Base-by-base conservation (phyloP, 2,797 vertebrate species). In the Pyrocephalus nanus region DNA sequence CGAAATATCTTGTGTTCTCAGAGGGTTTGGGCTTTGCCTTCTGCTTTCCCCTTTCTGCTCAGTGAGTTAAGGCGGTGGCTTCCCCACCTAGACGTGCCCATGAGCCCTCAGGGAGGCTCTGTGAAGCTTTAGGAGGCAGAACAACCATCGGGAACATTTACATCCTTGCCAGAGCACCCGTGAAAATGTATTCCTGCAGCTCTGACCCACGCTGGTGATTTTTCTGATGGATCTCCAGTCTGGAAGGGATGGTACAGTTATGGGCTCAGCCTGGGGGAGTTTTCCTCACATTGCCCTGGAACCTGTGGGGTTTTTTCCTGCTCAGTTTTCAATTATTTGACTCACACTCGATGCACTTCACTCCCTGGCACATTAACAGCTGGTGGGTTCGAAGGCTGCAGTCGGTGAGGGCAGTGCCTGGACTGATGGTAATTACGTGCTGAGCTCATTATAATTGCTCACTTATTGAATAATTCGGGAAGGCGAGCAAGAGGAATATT, bases 391-490 rank as follows among this genome's bases (percentile, higher is more conserved):
- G 0, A 12, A 51, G 77, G 82, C 78, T 90, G 89, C 75, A 55
- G 40, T 53, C 71, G 94, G 85, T 0, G 0, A 88, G 82, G 88
- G 82, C 82, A 75, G 21, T 20, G 60, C 34, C 61, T 71, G 75
- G 50, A 62, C 47, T 58, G 40, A 15, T 15, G 57, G 50, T 29
- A 88, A 95, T 95, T 95, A 90, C 86, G 51, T 12, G 34, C 82
- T 90, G 75, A 88, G 92, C 66, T 80, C 38, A 3, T 92, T 88
- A 34, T 78, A 94, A 95, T 88, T 93, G 93, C 62, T 90, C 79
- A 42, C 66, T 90, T 94, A 94, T 88, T 89, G 69, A 94, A 61
- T 79, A 71, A 95, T 92, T 83, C 84, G 70, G 62, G 75, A 86
- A 92, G 51, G 76, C n/a, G 74, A 78, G 72, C 73, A 50, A 42